Base-by-base conservation (phyloP, 1,140 invertebrate genomes). In the Panagrolaimus sp. region DNA sequence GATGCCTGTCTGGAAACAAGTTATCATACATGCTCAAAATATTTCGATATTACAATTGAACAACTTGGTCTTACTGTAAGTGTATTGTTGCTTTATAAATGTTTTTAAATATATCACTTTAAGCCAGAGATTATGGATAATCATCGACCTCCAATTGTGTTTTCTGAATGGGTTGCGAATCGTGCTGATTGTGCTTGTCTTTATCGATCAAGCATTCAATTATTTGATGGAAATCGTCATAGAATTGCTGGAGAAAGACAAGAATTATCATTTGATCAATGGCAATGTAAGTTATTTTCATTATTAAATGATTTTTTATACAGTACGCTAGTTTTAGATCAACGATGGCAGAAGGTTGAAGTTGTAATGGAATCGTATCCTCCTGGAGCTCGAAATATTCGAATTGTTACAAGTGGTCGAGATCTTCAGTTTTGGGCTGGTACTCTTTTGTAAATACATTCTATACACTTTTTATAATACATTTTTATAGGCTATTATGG, bases 351-450 rank as follows among this genome's bases (percentile, higher is more conserved):
- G 3, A 57, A 57, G 8, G 27, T 25, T 20, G 27, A 11, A 5
- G 13, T 57, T 27, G 20, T 27, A 0, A 25, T 57, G 9, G 13
- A 20, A 8, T n/a, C 14, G 1, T 57, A 57, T 57, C 13, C 11
- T 0, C 14, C 51, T 7, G 51, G 13, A 0, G 51, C 13, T 16
- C 51, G 51, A n/a, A 11, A 9, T n/a, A 20, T 57, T 20, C 8
- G 20, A 5, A 16, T 57, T 25, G 11, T 25, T 20, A n/a, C 1
- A 5, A 11, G 13, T 27, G 51, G 51, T 2, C 20, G 27, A 11
- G 51, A 57, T 57, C 11, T 27, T 1, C 51, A 57, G 8, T 57
- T 57, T 57, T 57, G 51, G 51, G 51, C 51, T 11, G 51, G n/a
- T n/a, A n/a, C n/a, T n/a, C n/a, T n/a, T n/a, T n/a, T n/a, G n/a